phyloP scores from a whole-genome alignment of 2,888 invertebrate species.

The Autographa gamma region DNA sequence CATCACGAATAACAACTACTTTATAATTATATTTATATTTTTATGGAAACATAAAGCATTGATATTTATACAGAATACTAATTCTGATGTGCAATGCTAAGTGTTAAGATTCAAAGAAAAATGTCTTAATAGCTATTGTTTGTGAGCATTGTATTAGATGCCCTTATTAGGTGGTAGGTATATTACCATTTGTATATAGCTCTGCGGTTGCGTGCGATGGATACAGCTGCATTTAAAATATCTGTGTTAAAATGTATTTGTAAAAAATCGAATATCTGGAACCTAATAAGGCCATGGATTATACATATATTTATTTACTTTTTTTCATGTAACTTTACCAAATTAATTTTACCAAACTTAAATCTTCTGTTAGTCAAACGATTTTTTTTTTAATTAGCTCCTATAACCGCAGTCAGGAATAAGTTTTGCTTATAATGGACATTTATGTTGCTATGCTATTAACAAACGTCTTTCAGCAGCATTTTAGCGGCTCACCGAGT shows the following conservation, averaged over 20 bases:
- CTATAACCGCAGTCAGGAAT: too few species aligned
- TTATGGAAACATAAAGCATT: background rate
- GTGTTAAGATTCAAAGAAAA: background rate
- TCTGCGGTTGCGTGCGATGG: too few species aligned
- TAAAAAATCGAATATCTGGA: too few species aligned
- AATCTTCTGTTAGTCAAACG: too few species aligned
- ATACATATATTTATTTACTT: too few species aligned
- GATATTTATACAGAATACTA: slow-evolving; percentile 2
- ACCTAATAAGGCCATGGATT: too few species aligned
- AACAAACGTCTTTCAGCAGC: slow-evolving; percentile 50
- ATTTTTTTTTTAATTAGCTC: too few species aligned
- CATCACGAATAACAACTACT: slow-evolving; percentile 44
- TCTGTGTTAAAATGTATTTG: background rate
- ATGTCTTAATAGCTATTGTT: background rate
- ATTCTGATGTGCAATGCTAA: background rate
- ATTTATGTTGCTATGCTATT: background rate
- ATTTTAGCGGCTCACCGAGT: slow-evolving; percentile 69
- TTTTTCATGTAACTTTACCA: too few species aligned
- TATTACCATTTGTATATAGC: background rate
- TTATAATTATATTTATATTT: slow-evolving; percentile 9
- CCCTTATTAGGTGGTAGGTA: background rate
- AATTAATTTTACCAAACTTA: too few species aligned
- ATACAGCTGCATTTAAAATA: too few species aligned
- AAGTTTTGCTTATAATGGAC: background rate
- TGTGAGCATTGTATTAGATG: background rate